Conservation (phyloP, 2,797 vertebrate species). For the Centropyge bicolor region DNA sequence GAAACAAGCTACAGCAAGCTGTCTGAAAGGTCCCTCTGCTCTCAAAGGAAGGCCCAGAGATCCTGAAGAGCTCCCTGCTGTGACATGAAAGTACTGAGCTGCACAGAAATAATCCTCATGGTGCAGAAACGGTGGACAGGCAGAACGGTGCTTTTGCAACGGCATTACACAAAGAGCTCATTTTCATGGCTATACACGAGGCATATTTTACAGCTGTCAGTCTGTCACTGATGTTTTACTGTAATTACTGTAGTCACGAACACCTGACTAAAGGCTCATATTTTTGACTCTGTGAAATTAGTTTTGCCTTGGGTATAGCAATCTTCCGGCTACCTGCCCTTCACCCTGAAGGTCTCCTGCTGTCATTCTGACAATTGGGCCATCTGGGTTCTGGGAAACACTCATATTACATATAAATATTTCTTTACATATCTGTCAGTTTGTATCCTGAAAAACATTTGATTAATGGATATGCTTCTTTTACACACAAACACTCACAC, state of each 20-base stretch:
- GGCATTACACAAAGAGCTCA: background rate
- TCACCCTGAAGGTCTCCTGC: background rate
- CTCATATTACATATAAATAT: too few relatives aligned
- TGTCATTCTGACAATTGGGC: background rate
- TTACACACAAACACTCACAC: too few relatives aligned
- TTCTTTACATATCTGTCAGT: too few relatives aligned
- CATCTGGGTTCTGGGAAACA: too few relatives aligned
- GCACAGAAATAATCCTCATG: conserved; percentile 27
- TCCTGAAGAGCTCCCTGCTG: conserved; percentile 35
- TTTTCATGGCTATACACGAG: background rate
- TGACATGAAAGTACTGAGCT: conserved; percentile 42
- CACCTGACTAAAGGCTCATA: background rate
- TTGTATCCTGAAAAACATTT: too few relatives aligned
- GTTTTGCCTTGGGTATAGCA: background rate
- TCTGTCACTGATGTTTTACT: background rate
- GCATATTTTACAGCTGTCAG: background rate
- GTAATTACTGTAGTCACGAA: background rate
- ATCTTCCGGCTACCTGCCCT: background rate
- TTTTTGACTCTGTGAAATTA: background rate
- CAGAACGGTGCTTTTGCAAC: background rate
- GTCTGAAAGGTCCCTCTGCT: conserved; percentile 18
- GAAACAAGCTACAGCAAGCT: background rate
- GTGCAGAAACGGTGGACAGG: background rate
- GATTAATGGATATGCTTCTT: too few relatives aligned
- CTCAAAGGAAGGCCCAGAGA: conserved; percentile 3